Evolutionary conservation across 2,113 vertebrate genomes (phyloP), one percentile per base, ranked within the genome.

Genomic region (Podilymbus podiceps): DNA sequence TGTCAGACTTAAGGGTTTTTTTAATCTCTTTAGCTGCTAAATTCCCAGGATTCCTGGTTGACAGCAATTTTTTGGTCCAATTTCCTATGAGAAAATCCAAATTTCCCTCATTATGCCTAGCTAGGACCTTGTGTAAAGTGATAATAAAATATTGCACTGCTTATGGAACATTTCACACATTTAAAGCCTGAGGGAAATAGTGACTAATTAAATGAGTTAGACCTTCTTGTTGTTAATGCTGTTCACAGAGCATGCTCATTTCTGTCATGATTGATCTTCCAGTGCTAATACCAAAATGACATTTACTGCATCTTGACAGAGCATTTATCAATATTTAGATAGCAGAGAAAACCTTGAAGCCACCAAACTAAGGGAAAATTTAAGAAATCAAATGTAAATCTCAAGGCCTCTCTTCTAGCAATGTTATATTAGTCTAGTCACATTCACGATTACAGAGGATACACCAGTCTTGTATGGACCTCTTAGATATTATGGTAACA

Each of bases 201-300:
- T 58, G 91, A 49, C 96, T 96, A 96, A 94, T 97, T 90, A 95
- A 94, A 79, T 91, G 88, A 93, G 38, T 86, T 76, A 47, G 64
- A 89, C 79, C 56, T 94, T 85, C 85, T 84, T 92, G 15, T 40
- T 91, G 42, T 67, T 77, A 85, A 78, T 13, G 3, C 35, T 91
- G 47, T 49, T 96, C 90, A 88, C 58, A 90, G 58, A 96, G 59
- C 62, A 87, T 47, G 49, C 50, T 88, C 69, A 44, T 77, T 90
- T 88, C 42, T 89, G 67, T 91, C 72, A 44, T 77, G 71, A 97
- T 76, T 87, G 84, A 55, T 85, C 52, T 90, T 76, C 50, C 58
- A 63, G 49, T 63, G 31, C n/a, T 95, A 92, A 86, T 86, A 58
- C 30, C 27, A 74, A 88, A 93, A 81, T 72, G 71, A 58, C 63